phyloP scores from a whole-genome alignment of 2,113 vertebrate species.

The Nematolebias whitei region DNA sequence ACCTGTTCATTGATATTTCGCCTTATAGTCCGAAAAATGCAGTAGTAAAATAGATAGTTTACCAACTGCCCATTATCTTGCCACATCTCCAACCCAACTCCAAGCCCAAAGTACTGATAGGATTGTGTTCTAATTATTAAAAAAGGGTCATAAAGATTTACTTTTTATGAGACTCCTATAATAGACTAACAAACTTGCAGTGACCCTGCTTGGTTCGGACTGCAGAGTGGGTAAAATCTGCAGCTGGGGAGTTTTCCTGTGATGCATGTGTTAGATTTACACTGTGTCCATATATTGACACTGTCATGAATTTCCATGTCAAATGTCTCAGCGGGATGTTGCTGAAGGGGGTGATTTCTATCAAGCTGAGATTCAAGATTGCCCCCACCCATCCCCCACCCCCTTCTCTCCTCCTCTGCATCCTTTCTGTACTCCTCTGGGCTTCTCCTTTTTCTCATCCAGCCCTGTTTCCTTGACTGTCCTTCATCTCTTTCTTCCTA shows the following conservation, averaged over 20 bases:
- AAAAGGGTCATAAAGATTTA: conserved; percentile 8
- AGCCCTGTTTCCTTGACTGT: background rate
- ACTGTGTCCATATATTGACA: conserved; percentile 70
- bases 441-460: conserved; percentile 12
- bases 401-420: conserved; percentile 4
- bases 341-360: conserved; percentile 62
- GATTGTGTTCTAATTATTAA: background rate
- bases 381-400: background rate
- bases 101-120: background rate
- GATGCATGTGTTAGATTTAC: conserved; percentile 59
- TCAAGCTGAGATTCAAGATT: conserved; percentile 46
- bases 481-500: conserved; percentile 19
- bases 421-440: conserved; percentile 1
- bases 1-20: too few relatives aligned
- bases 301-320: conserved; percentile 70
- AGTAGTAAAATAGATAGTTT: too few relatives aligned
- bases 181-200: background rate
- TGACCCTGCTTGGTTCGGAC: conserved; percentile 14
- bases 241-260: conserved; percentile 49
- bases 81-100: background rate
- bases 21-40: too few relatives aligned
- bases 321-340: conserved; percentile 60
- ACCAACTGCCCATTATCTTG: background rate
- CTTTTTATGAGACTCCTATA: conserved; percentile 18
- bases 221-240: conserved; percentile 45